phyloP scores from a whole-genome alignment of 2,113 vertebrate genomes.

The Pluvialis apricaria region DNA sequence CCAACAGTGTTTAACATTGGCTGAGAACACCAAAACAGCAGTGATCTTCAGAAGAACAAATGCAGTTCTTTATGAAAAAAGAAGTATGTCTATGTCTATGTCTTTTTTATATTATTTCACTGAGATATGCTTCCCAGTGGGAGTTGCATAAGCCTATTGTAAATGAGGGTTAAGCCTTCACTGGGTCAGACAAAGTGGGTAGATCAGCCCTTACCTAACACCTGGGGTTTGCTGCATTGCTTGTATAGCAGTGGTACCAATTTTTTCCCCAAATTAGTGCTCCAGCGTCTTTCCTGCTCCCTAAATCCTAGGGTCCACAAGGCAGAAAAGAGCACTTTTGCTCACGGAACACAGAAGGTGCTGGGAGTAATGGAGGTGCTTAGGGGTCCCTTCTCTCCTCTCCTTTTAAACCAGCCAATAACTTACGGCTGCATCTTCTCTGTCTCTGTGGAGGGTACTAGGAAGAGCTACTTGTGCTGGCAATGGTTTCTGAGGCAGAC shows the following conservation, averaged over 20 bases:
- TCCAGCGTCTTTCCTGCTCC: not conserved
- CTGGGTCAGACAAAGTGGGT: not conserved
- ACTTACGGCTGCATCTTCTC: not conserved
- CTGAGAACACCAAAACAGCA: conserved; percentile 54
- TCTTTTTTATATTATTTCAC: not conserved
- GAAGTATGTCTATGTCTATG: conserved; percentile 19
- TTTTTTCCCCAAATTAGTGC: not conserved
- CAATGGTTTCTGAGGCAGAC: not conserved
- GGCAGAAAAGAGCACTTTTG: not conserved
- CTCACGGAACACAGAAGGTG: not conserved
- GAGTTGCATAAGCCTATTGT: not conserved
- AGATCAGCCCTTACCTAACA: not conserved
- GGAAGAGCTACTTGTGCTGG: not conserved
- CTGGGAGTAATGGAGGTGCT: not conserved
- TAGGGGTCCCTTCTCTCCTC: not conserved
- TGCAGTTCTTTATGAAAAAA: conserved; percentile 63
- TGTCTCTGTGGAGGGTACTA: not conserved
- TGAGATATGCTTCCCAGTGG: not conserved
- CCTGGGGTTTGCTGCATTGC: no score
- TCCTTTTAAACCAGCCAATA: not conserved
- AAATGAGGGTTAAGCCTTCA: not conserved
- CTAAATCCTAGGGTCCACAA: not conserved
- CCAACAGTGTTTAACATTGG: conserved; percentile 56
- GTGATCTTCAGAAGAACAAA: conserved; percentile 49
- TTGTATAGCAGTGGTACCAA: not conserved